phyloP scores from a whole-genome alignment of 2,113 vertebrate genomes.

The Dromiciops gliroides region DNA sequence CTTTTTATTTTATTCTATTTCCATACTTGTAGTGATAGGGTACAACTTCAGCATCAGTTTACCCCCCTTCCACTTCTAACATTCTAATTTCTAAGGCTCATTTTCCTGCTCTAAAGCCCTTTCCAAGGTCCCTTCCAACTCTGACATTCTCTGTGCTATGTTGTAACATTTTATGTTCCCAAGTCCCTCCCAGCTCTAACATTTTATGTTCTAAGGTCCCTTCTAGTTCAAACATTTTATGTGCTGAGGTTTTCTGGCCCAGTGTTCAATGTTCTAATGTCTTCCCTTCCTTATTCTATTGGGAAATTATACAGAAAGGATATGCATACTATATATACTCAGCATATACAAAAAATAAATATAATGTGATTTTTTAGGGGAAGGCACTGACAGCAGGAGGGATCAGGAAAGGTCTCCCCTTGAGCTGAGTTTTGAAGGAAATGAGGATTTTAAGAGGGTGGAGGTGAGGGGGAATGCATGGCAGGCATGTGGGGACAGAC shows the following conservation, averaged over 20 bases:
- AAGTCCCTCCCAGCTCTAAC: not conserved
- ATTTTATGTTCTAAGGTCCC: not conserved
- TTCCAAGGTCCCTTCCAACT: not conserved
- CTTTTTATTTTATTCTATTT: not conserved
- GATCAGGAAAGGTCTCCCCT: not conserved
- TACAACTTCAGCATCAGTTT: not conserved
- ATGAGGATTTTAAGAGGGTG: not conserved
- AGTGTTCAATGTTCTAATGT: not conserved
- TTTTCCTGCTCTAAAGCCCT: not conserved
- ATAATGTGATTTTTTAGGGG: not conserved
- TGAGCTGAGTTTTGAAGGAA: not conserved
- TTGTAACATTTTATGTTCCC: not conserved
- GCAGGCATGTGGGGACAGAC: not conserved
- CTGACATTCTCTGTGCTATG: not conserved
- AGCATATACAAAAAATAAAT: not conserved
- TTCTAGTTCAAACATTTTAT: slow-evolving; percentile 4
- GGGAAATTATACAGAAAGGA: not conserved
- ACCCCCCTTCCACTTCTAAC: not conserved
- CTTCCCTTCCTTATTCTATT: not conserved
- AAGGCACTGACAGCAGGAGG: not conserved
- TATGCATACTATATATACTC: not conserved
- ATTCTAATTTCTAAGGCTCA: not conserved
- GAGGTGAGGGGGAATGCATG: not conserved
- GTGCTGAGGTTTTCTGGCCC: not conserved
- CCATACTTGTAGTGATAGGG: not conserved